Percentiles rank a stretch among this genome's conserved stretches.
Evolutionary conservation across 2,797 vertebrate species (phyloP).

Genomic region (Diplodus sargus): DNA sequence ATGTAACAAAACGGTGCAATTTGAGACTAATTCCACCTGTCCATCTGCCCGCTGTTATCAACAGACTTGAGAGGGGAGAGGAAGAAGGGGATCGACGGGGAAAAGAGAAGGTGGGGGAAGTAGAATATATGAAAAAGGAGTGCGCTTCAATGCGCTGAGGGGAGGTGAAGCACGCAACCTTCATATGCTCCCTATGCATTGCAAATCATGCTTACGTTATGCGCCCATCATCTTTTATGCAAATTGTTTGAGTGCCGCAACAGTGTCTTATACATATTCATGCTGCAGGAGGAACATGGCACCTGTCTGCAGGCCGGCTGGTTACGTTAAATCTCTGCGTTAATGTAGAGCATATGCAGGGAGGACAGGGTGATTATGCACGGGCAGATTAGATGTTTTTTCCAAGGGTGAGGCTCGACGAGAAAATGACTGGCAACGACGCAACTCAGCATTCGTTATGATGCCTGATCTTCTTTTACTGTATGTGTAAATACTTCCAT

Average conservation of each 20-base stretch:
- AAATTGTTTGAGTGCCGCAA: slow-evolving; percentile 76
- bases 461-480: slow-evolving; percentile 21
- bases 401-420: slow-evolving; percentile 28
- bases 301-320: slow-evolving; percentile 70
- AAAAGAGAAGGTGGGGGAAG: neutral
- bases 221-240: slow-evolving; percentile 79
- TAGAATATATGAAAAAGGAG: slow-evolving; percentile 10
- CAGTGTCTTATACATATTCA: slow-evolving; percentile 75
- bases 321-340: slow-evolving; percentile 61
- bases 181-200: slow-evolving; percentile 72
- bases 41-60: slow-evolving; percentile 23
- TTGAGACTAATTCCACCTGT: slow-evolving; percentile 24
- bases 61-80: neutral
- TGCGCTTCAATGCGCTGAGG: neutral
- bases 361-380: slow-evolving; percentile 64
- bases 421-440: slow-evolving; percentile 42
- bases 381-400: slow-evolving; percentile 53
- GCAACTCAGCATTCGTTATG: slow-evolving; percentile 2
- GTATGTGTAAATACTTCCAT: slow-evolving; percentile 32
- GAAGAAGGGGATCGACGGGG: neutral
- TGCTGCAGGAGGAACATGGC: slow-evolving; percentile 62
- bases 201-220: slow-evolving; percentile 74
- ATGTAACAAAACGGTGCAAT: slow-evolving; percentile 29
- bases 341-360: slow-evolving; percentile 70
- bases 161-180: slow-evolving; percentile 58